Conservation (phyloP, 2,113 vertebrate genomes). For the Petaurus breviceps region DNA sequence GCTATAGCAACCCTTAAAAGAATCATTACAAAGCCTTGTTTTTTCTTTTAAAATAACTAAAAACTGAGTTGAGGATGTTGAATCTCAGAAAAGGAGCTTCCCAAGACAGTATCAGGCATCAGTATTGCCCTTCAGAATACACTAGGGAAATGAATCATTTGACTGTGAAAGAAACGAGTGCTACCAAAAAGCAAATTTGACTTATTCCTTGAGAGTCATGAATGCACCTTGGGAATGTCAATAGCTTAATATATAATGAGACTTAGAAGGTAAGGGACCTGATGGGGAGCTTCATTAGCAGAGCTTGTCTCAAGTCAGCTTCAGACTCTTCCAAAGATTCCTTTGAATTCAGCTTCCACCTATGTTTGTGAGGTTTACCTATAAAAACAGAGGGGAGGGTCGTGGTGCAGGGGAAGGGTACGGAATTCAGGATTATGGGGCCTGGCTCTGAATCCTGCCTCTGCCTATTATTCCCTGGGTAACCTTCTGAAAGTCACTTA, state of each 20-base stretch:
- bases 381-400: background rate
- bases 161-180: constrained; percentile 3
- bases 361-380: background rate
- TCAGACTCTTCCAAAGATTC: background rate
- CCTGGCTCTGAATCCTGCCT: background rate
- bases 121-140: background rate
- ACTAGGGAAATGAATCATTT: constrained; percentile 31
- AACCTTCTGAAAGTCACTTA: background rate
- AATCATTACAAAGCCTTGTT: constrained; percentile 49
- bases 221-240: background rate
- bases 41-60: constrained; percentile 29
- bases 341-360: background rate
- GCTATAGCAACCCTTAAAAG: constrained; percentile 47
- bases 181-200: background rate
- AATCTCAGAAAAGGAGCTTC: constrained; percentile 7
- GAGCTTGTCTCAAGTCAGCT: background rate
- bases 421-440: background rate
- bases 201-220: background rate
- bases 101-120: constrained; percentile 21
- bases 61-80: constrained; percentile 21
- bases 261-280: background rate
- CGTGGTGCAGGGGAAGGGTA: background rate
- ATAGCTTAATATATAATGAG: constrained; percentile 4
- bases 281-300: background rate
- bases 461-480: background rate